A percentile compares a stretch with the other conserved stretches of the same genome.
phyloP scores from a whole-genome alignment of 2,888 invertebrate genomes.

The Tachystola acroxantha region DNA sequence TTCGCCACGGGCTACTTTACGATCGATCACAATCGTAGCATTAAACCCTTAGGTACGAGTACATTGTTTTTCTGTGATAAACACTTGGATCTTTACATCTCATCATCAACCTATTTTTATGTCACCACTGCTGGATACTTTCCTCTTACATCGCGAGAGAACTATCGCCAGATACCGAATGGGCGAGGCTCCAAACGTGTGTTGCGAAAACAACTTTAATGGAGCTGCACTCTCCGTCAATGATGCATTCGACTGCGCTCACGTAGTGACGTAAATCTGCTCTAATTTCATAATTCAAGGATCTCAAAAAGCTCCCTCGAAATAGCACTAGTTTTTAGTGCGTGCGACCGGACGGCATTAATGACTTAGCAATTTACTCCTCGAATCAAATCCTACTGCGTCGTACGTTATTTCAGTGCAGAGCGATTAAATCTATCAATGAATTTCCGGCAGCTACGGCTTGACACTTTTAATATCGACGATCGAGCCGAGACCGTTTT shows the following conservation, averaged over 20 bases:
- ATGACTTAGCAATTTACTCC: constrained; percentile 71
- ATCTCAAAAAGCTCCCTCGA: constrained; percentile 41
- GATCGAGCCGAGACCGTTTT: constrained; percentile 62
- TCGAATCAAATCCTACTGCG: constrained; percentile 63
- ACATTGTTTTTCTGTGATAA: constrained; percentile 13
- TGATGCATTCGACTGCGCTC: too few relatives aligned
- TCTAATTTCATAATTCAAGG: constrained; percentile 45
- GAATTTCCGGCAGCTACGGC: constrained; percentile 70
- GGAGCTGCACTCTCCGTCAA: too few relatives aligned
- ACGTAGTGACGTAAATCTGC: constrained; percentile 35
- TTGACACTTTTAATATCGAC: constrained; percentile 75
- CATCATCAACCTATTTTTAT: not conserved
- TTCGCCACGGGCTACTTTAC: constrained; percentile 58
- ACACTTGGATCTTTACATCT: constrained; percentile 8
- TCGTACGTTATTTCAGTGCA: constrained; percentile 61
- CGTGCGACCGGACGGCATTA: constrained; percentile 70
- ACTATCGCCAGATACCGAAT: too few relatives aligned
- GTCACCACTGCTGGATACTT: too few relatives aligned
- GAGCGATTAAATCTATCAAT: constrained; percentile 75
- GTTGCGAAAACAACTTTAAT: too few relatives aligned
- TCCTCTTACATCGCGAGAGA: too few relatives aligned
- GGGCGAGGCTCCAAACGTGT: too few relatives aligned
- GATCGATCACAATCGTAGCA: constrained; percentile 40
- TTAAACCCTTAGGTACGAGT: too few relatives aligned
- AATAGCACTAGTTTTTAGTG: constrained; percentile 65